A percentile compares a stretch with the other conserved stretches of the same genome.
phyloP scores from a whole-genome alignment of 2,113 vertebrate species.

The Oenanthe melanoleuca region DNA sequence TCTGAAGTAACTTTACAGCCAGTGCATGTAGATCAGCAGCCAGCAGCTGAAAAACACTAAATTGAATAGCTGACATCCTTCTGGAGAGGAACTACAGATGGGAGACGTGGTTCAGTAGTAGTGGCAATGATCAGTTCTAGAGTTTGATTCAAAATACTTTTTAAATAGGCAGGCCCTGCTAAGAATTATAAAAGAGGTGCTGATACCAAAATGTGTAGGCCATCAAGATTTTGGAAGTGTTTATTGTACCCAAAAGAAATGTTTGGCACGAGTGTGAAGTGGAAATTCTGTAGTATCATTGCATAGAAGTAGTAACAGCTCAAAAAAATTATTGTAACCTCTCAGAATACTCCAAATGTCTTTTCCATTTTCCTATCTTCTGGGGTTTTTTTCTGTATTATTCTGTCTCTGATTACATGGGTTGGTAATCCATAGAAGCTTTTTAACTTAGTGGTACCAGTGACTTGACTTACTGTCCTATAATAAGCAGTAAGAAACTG shows the following conservation, averaged over 20 bases:
- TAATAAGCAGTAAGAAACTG: background rate
- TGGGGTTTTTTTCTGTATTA: background rate
- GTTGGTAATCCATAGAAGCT: background rate
- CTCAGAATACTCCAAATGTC: background rate
- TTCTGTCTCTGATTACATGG: background rate
- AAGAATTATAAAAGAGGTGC: background rate
- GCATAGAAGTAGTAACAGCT: background rate
- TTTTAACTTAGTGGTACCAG: background rate
- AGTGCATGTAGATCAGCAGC: background rate
- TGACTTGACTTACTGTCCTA: background rate
- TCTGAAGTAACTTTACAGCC: background rate
- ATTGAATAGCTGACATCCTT: background rate
- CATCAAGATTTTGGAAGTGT: background rate
- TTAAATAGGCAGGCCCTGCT: background rate
- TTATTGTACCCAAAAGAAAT: background rate
- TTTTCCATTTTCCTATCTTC: background rate
- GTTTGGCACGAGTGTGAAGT: background rate
- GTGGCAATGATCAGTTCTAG: background rate
- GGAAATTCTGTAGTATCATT: background rate
- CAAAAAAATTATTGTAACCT: background rate
- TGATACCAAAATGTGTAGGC: background rate
- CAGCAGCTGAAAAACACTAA: background rate
- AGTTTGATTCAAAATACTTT: background rate
- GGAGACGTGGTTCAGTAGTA: background rate
- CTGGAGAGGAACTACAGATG: background rate